Percentiles rank a stretch among this genome's conserved stretches.
Conservation (phyloP, 2,113 vertebrate species). For the Nothocercus julius region DNA sequence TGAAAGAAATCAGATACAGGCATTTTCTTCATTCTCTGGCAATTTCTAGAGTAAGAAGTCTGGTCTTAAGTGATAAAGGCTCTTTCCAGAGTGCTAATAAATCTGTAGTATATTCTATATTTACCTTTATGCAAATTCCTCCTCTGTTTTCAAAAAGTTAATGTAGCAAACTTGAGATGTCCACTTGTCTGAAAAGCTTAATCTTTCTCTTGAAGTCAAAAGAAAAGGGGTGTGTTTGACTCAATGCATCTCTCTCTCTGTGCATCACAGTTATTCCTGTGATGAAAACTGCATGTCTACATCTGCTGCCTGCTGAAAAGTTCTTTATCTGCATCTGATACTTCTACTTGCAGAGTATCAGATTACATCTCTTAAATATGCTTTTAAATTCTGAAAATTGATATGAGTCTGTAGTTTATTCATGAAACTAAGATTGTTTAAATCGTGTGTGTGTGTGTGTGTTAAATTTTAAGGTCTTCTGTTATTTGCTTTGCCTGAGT, state of each 20-base stretch:
- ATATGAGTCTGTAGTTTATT: neutral
- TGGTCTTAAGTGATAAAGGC: neutral
- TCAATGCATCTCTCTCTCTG: rapidly evolving
- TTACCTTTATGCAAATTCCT: neutral
- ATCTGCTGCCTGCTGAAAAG: neutral
- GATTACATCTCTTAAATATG: neutral
- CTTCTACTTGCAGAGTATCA: neutral
- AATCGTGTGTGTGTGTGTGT: neutral
- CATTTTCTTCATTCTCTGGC: neutral
- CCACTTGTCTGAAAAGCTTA: neutral
- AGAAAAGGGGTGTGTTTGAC: neutral
- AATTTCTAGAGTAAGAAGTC: neutral
- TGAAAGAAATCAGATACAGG: neutral
- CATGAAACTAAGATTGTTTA: neutral
- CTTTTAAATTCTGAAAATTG: neutral
- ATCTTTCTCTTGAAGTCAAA: neutral
- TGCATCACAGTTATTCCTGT: neutral
- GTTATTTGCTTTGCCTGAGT: neutral
- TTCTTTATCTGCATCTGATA: neutral
- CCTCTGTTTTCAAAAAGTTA: neutral
- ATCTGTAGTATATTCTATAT: neutral
- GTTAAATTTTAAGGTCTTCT: neutral
- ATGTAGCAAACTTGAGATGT: neutral
- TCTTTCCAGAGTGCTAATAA: neutral
- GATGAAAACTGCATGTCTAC: neutral